phyloP scores from a whole-genome alignment of 2,797 vertebrate species.

The Xenentodon cancila region DNA sequence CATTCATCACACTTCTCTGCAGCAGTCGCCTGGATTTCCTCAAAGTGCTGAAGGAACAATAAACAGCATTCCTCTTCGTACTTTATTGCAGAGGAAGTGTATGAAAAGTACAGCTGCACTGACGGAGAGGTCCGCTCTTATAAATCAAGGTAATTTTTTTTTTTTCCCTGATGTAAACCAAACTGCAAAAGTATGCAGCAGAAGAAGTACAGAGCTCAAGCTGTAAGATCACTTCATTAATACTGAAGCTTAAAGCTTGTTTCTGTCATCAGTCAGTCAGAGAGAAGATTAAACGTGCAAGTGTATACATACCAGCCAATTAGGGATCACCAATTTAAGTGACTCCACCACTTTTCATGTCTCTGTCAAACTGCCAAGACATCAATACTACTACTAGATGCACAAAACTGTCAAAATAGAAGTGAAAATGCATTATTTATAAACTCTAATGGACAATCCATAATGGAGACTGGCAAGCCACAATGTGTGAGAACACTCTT shows the following conservation, averaged over 20 bases:
- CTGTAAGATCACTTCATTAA: slow-evolving; percentile 34
- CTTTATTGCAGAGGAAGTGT: slow-evolving; percentile 1
- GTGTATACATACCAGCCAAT: neutral
- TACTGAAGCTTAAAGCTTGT: slow-evolving; percentile 4
- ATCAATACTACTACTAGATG: neutral
- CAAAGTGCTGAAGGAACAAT: slow-evolving; percentile 9
- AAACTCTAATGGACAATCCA: too few relatives aligned
- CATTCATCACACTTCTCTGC: slow-evolving; percentile 31
- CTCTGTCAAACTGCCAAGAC: neutral
- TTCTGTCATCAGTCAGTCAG: slow-evolving; percentile 19
- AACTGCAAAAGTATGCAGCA: neutral
- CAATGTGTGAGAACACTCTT: too few relatives aligned
- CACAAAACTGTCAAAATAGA: slow-evolving; percentile 4
- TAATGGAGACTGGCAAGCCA: too few relatives aligned
- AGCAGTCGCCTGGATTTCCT: slow-evolving; percentile 12
- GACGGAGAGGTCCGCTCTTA: neutral
- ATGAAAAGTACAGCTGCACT: neutral
- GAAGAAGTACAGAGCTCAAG: slow-evolving; percentile 12
- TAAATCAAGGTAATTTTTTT: slow-evolving; percentile 24
- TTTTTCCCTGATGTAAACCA: slow-evolving; percentile 5
- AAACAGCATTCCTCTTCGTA: slow-evolving; percentile 14
- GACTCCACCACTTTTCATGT: neutral
- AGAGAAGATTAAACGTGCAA: slow-evolving; percentile 5
- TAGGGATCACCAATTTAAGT: neutral
- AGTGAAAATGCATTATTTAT: neutral